Base-by-base conservation (phyloP, 2,888 invertebrate genomes). In the Apomyelois bistriatella region DNA sequence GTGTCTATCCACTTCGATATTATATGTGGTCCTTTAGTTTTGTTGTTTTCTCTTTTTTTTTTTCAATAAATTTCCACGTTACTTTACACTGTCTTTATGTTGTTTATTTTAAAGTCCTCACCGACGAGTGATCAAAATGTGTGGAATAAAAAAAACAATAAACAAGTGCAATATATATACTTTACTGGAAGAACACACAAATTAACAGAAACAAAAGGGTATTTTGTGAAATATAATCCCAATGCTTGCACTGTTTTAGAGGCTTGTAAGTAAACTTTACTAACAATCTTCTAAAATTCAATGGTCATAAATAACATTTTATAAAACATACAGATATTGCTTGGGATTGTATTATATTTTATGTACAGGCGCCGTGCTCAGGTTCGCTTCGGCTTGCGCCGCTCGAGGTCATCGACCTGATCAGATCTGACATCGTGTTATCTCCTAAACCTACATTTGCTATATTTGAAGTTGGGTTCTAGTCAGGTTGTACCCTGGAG, bases 21-120 rank as follows among this genome's bases (percentile, higher is more conserved):
- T 90, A 87, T 88, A 88, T 90, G 89, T 90, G 88, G 85, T 88
- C 87, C 76, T 76, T 81, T 82, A 76, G 77, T 84, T 83, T 70
- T 61, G 80, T 74, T 58, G 75, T 70, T 70, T 70, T 62, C 55
- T 66, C 74, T 65, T 61, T 79, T 79, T 82, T 16, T 12, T n/a
- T 51, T 68, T 80, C 82, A 79, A 71, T 79, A 77, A 74, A 77
- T 60, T 72, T 80, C 72, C 77, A 76, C 72, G 66, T 84, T 79
- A 69, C 61, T 81, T 82, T 78, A 22, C 58, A 76, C 76, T 82
- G 59, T 82, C 72, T 78, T 83, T 85, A 68, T 79, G 76, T 82
- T 51, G 22, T 51, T 51, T 78, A 66, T 69, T 72, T 69, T 66
- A 66, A 59, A 58, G 71, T 61, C 65, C 60, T 65, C 61, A 72